Evolutionary conservation across 2,888 invertebrate species (phyloP), one percentile per base, ranked within the genome.

Genomic region (Craniophora ligustri): DNA sequence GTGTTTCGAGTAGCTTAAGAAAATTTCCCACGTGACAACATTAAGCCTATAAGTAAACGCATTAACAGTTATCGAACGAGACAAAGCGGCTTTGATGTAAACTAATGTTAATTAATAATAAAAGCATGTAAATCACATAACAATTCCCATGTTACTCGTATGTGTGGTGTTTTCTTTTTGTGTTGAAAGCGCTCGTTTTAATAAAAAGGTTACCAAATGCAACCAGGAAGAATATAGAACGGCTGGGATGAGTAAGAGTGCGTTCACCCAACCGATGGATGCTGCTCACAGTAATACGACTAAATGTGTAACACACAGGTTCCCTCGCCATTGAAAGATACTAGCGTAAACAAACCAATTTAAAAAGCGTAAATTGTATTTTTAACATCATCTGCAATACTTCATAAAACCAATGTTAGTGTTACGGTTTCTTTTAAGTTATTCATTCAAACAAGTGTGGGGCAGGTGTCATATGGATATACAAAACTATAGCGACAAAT

Each of bases 181-280:
- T 45, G 40, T 46, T 26, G 46, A 66, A 67, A 59, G 60, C 59
- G 51, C 30, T 32, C 14, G 50, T 51, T 73, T n/a, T n/a, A n/a
- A 68, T 72, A 75, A 76, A 76, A 70, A 71, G 31, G n/a, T n/a
- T n/a, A n/a, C n/a, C n/a, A n/a, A n/a, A n/a, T n/a, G n/a, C n/a
- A 76, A 82, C 72, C 79, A 79, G 80, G 83, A 85, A 83, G 81
- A 83, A 66, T 70, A 75, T 70, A 72, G 75, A 78, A 68, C 72
- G 68, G 71, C 78, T 79, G 76, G 72, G 79, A 81, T 81, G 84
- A 79, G 70, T 78, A 75, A 72, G 86, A 85, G 89, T 87, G 81
- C 91, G 78, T 87, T 88, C 80, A 89, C 88, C 91, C 79, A 82
- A 68, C 66, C 74, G 67, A 67, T 78, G 76, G 79, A 71, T 73